These are phyloP conservation scores for Listronotus oregonensis DNA, from an alignment of 1,140 invertebrate genomes.

Conservation along the genomic window DNA sequence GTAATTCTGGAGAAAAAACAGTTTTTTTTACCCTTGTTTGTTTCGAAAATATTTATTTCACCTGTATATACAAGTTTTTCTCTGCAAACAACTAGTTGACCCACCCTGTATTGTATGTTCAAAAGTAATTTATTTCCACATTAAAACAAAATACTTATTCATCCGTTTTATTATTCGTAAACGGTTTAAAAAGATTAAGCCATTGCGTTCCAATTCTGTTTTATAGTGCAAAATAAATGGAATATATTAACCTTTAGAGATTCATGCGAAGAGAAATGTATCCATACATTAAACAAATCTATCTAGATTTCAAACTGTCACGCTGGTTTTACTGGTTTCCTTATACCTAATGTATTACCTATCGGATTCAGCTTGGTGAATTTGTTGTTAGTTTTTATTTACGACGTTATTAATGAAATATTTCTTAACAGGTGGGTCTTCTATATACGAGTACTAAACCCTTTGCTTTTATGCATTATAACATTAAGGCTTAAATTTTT, in stretches of 20 bases:
- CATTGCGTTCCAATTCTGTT: slow-evolving; percentile 22
- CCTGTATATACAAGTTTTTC: no score
- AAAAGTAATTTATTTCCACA: no score
- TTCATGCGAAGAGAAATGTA: slow-evolving; percentile 35
- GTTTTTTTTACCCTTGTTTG: no score
- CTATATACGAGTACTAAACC: neutral
- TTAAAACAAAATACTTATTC: no score
- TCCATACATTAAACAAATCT: slow-evolving; percentile 37
- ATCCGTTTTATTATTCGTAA: neutral
- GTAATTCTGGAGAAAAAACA: no score
- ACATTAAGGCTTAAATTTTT: no score
- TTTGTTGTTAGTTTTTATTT: slow-evolving; percentile 15
- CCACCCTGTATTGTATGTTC: no score
- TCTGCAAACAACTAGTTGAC: no score
- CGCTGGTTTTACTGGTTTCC: slow-evolving; percentile 32
- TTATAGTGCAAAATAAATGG: slow-evolving; percentile 27
- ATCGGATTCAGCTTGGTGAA: slow-evolving; percentile 21
- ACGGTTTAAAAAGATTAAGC: slow-evolving; percentile 22
- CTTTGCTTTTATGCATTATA: no score
- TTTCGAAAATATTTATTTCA: no score
- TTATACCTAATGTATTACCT: slow-evolving; percentile 26
- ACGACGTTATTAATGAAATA: no score
- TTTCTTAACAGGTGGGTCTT: neutral
- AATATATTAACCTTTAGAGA: slow-evolving; percentile 34
- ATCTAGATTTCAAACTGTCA: slow-evolving; percentile 31